phyloP scores from a whole-genome alignment of 2,113 vertebrate genomes.

The Tinamus guttatus region DNA sequence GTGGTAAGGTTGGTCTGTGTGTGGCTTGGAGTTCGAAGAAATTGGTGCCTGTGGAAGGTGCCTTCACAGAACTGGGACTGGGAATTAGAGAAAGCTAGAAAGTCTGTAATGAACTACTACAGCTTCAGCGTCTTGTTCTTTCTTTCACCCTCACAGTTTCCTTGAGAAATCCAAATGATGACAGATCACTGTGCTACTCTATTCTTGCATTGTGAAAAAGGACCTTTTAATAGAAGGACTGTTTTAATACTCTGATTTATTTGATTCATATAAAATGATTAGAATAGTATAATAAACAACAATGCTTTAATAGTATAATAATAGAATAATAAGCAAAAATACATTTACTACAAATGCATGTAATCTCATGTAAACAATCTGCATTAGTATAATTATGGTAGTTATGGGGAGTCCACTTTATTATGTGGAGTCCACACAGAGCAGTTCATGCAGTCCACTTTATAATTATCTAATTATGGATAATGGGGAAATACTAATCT shows the following conservation, averaged over 20 bases:
- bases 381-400: background rate
- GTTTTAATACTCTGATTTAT: background rate
- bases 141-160: background rate
- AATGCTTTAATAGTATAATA: background rate
- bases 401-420: background rate
- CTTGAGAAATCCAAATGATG: background rate
- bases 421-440: background rate
- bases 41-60: background rate
- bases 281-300: background rate
- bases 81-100: background rate
- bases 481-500: background rate
- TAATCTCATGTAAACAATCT: background rate
- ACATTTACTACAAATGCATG: background rate
- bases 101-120: background rate
- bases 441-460: background rate
- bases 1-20: background rate
- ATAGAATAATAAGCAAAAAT: background rate
- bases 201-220: background rate
- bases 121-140: background rate
- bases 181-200: background rate
- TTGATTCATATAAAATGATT: background rate
- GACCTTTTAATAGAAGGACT: background rate
- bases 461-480: background rate
- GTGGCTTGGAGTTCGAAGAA: rapidly evolving
- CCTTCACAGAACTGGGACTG: background rate